Base-by-base conservation (phyloP, 2,888 invertebrate genomes). In the Ormia ochracea region DNA sequence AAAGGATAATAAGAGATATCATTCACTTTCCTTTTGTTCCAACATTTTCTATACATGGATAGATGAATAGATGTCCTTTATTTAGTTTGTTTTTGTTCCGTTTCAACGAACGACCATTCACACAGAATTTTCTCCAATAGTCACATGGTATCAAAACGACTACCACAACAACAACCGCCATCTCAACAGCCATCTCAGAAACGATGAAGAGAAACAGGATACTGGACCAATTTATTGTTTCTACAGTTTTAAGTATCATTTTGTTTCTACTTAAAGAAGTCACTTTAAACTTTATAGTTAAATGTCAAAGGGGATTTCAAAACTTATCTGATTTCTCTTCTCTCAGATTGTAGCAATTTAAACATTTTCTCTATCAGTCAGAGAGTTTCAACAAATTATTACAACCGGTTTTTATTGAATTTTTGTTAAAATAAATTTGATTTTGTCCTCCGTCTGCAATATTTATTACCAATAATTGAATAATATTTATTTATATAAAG, bases 1-100 rank as follows among this genome's bases (percentile, higher is more conserved):
- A n/a, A 73, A 48, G n/a, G 36, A 36, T n/a, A 56, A 48, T 19
- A 23, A 68, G 17, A 68, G 56, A 74, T 69, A 68, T 74, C 73
- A 63, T 74, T 54, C 68, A 31, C 48, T 63, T 63, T 9, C 41
- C 41, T 68, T 78, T 73, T 78, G 63, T 73, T 50, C 52, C 45
- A 52, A 36, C 38, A 56, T 63, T 56, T 68, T 56, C 23, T 58
- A 69, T 19, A 41, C 54, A 63, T 56, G 33, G 50, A 28, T 50
- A 4, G 4, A 50, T 50, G 26, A n/a, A n/a, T n/a, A n/a, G 33
- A 72, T 52, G 66, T 72, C 59, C 65, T 59, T 77, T 72, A 33
- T 17, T 33, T 36, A n/a, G n/a, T 54, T 41, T 33, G 12, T 50
- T 50, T 26, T 19, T n/a, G 43, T 23, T 50, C 50, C 59, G 14